Evolutionary conservation across 2,113 vertebrate species (phyloP).

Genomic region (Oceanodroma tethys): DNA sequence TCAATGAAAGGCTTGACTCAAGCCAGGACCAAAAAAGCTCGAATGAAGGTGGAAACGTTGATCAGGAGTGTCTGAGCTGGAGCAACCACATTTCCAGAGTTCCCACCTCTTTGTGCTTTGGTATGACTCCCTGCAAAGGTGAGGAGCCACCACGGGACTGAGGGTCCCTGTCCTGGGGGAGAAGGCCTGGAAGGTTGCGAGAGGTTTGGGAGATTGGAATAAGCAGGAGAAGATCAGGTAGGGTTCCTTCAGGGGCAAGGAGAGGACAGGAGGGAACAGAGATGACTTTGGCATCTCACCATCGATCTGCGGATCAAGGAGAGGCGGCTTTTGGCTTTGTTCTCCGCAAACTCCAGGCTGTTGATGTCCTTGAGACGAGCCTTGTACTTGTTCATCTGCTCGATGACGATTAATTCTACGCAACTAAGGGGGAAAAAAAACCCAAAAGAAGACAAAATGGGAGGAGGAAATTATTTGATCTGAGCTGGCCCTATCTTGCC

Average conservation of each 20-base stretch:
- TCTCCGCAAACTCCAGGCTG: conserved; percentile 96
- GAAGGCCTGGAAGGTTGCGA: background rate
- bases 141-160: background rate
- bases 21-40: background rate
- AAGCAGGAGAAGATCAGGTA: conserved; percentile 33
- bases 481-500: background rate
- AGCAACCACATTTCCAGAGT: rapidly evolving
- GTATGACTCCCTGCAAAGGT: background rate
- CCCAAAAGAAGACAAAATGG: background rate
- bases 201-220: background rate
- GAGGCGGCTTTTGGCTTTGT: conserved; percentile 92
- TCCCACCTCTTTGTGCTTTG: background rate
- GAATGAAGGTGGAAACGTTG: background rate
- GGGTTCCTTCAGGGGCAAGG: background rate
- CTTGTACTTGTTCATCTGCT: conserved; percentile 98
- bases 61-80: background rate
- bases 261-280: conserved; percentile 12
- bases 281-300: conserved; percentile 76
- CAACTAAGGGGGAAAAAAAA: conserved; percentile 74
- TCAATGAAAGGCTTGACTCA: background rate
- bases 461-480: background rate
- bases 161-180: background rate
- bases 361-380: conserved; percentile 95
- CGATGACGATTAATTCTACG: conserved; percentile 90
- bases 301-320: conserved; percentile 93